Conservation (phyloP, 1,140 invertebrate genomes). For the Scaptomyza hsui region DNA sequence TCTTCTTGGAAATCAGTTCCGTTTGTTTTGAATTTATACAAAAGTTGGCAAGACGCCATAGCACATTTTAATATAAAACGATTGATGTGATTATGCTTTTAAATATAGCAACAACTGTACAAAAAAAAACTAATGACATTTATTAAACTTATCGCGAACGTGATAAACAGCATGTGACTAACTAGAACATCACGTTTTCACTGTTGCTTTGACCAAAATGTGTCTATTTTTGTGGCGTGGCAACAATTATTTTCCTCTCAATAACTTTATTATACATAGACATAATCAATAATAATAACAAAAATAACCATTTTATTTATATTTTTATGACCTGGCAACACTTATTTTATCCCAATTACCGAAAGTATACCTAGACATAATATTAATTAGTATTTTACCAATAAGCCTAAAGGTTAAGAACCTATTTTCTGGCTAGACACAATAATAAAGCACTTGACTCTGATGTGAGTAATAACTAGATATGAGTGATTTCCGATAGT, state of each 20-base stretch:
- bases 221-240: slow-evolving; percentile 12
- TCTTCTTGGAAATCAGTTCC: neutral
- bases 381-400: neutral
- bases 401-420: neutral
- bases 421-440: neutral
- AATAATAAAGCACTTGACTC: slow-evolving; percentile 8
- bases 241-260: slow-evolving; percentile 12
- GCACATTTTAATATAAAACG: no score
- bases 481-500: neutral
- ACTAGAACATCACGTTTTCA: slow-evolving; percentile 34
- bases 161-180: slow-evolving; percentile 45
- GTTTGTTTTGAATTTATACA: neutral
- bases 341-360: neutral
- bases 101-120: slow-evolving; percentile 3
- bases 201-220: neutral
- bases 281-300: slow-evolving; percentile 5
- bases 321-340: neutral
- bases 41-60: neutral
- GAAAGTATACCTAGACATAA: neutral
- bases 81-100: slow-evolving; percentile 6
- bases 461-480: neutral
- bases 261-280: neutral
- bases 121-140: slow-evolving; percentile 8
- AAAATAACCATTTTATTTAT: neutral
- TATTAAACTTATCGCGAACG: slow-evolving; percentile 35